Evolutionary conservation across 37 sponge, comb jelly and placozoan genomes (phyloP), one percentile per base, ranked within the genome.

Genomic region (Agelas oroides): DNA sequence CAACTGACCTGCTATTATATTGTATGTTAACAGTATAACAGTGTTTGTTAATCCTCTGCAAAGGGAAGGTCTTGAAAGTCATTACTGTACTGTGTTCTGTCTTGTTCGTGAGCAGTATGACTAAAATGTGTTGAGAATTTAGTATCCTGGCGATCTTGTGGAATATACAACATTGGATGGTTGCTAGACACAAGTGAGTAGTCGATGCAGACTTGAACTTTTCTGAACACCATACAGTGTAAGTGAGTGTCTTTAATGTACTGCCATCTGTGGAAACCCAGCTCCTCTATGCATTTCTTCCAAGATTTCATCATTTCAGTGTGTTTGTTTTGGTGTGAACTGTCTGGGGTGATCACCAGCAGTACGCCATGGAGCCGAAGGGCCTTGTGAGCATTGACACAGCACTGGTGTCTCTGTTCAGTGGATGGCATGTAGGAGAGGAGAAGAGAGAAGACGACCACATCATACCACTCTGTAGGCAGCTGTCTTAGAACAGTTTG

Each of bases 221-320:
- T 94, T 31, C 92, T 83, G 58, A 94, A 94, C 6, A 81, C 92
- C 89, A 94, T 85, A 76, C 95, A 94, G 74, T 94, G 95, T 6
- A 89, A 63, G 60, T 94, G 95, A 1, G 53, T 38, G 16, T 54
- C 81, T 57, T 94, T 94, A 21, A 37, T 65, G 65, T 94, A 94
- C 53, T 74, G 83, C 89, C 95, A 94, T 31, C 92, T 73, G 41
- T 76, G 74, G 39, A 88, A 91, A 0, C 95, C 95, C 32, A 94
- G 13, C 12, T 38, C 54, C 27, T 94, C 86, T 8, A 94, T 88
- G 36, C 65, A 80, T 3, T 0, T 0, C 61, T 88, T 82, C 95
- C 95, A 94, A 8, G 66, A 46, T 39, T 94, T 91, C 80, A 94
- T 88, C 78, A 94, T 74, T 16, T 30, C 67, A 37, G 80, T 66